Evolutionary conservation across 2,113 vertebrate genomes (phyloP), one percentile per base, ranked within the genome.

Genomic region (Alethe castanea): DNA sequence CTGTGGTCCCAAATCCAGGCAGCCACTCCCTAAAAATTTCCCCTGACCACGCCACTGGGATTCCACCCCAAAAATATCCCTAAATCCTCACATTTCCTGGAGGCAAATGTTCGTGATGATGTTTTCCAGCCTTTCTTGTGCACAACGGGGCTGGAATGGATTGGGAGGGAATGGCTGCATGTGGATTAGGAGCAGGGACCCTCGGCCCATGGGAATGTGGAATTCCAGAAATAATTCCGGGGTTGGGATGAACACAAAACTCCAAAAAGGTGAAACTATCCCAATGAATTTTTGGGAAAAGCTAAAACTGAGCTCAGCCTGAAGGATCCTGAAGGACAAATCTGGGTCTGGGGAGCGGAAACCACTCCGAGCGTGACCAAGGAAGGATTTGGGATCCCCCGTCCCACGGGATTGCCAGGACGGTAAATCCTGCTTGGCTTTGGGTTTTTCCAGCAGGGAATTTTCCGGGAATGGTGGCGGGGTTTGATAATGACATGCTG

Each of bases 401-500:
- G 24, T 19, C 28, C 70, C 50, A 4, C 24, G 45, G 45, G 19
- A 4, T 26, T 0, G 2, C 2, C 2, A 42, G 31, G 28, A 3
- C 2, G 1, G 9, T 7, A 5, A 13, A 70, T 9, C n/a, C 2
- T 0, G 9, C 44, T 56, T 59, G 40, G 9, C 2, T 40, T 29
- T 0, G 78, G 73, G 8, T 71, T 94, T 85, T 91, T 88, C 86
- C 80, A 8, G 60, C 3, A 6, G 86, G 85, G 44, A 60, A 87
- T 59, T 66, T 6, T 5, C 85, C 1, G 18, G 45, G 79, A 74
- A 19, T 23, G 57, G 80, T 5, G 66, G 48, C 0, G 14, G 69
- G 24, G 33, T 6, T 5, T 67, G 8, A 35, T 96, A 90, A 96
- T 95, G 93, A 94, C 77, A 97, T 95, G 96, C 96, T 44, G 94